Evolutionary conservation across 2,113 vertebrate genomes (phyloP), one percentile per base, ranked within the genome.

Genomic region (Poeciliopsis retropinna): DNA sequence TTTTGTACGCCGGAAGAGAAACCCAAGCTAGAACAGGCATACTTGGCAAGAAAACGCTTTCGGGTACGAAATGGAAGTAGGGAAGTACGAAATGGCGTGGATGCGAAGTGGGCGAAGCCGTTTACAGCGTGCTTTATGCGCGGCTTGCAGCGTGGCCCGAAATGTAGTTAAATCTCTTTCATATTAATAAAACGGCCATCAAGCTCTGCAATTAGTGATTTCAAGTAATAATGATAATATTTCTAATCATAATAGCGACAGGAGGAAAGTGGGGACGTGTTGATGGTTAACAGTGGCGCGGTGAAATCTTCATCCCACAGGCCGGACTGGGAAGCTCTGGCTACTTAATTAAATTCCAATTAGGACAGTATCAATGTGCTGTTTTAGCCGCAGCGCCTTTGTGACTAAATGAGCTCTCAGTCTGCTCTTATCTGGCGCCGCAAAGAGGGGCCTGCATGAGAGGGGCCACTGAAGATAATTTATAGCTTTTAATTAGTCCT

Each of bases 401-500:
- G 96, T 97, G 95, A 41, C 93, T 95, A 96, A 97, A 97, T 96
- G 96, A 96, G 96, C 95, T 91, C 95, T 96, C 95, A 95, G 85
- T 81, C 79, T 90, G 93, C 95, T 94, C 96, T 99, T 98, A 98
- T 98, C 97, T 97, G 95, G 94, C 91, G 76, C 94, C 92, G 95
- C 96, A 96, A 90, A 67, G 82, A 96, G 97, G 95, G 95, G 96
- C 95, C 95, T 94, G 95, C 95, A 57, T 94, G 96, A 97, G 96
- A 95, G 95, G 95, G 94, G 89, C 95, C 91, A 73, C 73, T 60
- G 60, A 79, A 87, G 96, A 98, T 98, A 97, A 98, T 98, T 98
- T 98, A 98, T 98, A 97, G 97, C 96, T 97, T 98, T 98, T 98
- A 99, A 98, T 99, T 98, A 98, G 96, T 96, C 96, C 96, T 96